Base-by-base conservation (phyloP, 2,113 vertebrate genomes). In the Thalassarche chlororhynchos region DNA sequence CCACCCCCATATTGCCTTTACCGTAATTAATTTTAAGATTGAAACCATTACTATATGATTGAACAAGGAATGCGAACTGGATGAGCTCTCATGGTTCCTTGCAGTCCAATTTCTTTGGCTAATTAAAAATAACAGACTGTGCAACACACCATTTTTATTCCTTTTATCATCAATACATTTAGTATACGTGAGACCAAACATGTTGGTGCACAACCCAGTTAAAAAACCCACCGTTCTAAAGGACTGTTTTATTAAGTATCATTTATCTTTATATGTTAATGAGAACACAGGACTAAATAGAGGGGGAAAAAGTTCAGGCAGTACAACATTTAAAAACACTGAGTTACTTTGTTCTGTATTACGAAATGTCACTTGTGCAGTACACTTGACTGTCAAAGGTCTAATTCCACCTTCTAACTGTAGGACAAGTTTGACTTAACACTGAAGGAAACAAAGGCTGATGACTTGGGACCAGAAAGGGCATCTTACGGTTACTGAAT, bases 141-240 rank as follows among this genome's bases (percentile, higher is more conserved):
- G 51, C 26, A 78, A 51, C 18, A 54, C 5, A 75, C 8, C 21
- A 46, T 47, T 80, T 69, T 82, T 31, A 81, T 44, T 49, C 38
- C 23, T 89, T 87, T 93, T 81, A 64, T 75, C 55, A 70, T 13
- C 55, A 32, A 19, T 64, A 80, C 21, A 36, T 71, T 89, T 15
- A 78, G 25, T 36, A 55, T 7, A 70, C 31, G 11, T 1, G 14
- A 28, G 26, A 82, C 69, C 14, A 77, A 90, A 36, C 31, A 21
- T 0, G 0, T 8, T 21, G 12, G 26, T 61, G 40, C 2, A 5
- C 31, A 69, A 57, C 0, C 2, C 49, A 49, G 28, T 66, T 54
- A 46, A 85, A 92, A 92, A 12, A 0, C 0, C 0, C 12, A 46
- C 24, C 44, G 36, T 17, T 68, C 42, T 38, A 64, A 84, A 81